Evolutionary conservation across 2,888 invertebrate species (phyloP).

Genomic region (Anthrax anthrax): DNA sequence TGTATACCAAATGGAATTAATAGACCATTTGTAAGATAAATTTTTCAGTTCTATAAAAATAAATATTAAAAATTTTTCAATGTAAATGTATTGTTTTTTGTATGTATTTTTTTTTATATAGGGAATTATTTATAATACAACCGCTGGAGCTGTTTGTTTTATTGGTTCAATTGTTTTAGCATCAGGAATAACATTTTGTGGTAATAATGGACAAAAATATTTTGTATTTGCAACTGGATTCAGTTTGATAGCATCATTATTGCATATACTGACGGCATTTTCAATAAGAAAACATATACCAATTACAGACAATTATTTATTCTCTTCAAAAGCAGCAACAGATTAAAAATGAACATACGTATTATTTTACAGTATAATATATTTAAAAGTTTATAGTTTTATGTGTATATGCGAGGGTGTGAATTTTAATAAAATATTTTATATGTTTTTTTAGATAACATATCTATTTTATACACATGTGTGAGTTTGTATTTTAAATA

Average conservation of each 20-base stretch:
- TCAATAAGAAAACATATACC: not conserved
- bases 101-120: not conserved
- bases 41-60: too few relatives aligned
- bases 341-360: too few relatives aligned
- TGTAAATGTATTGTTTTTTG: too few relatives aligned
- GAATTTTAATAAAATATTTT: too few relatives aligned
- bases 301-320: not conserved
- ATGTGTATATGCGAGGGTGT: too few relatives aligned
- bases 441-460: too few relatives aligned
- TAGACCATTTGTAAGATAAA: not conserved
- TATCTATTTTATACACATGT: too few relatives aligned
- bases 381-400: too few relatives aligned
- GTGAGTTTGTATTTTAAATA: too few relatives aligned
- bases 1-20: not conserved
- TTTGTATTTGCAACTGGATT: slow-evolving; percentile 39
- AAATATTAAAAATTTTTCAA: too few relatives aligned
- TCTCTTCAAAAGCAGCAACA: too few relatives aligned
- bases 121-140: not conserved
- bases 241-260: slow-evolving; percentile 43
- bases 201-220: not conserved
- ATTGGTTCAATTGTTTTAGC: not conserved
- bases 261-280: not conserved
- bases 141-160: not conserved
- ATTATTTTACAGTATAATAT: too few relatives aligned
- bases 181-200: slow-evolving; percentile 2